Percentiles rank a stretch among this genome's conserved stretches.
These are phyloP conservation scores for Pachyuromys duprasi DNA, from an alignment of 2,797 vertebrate species.

Conservation along the genomic window DNA sequence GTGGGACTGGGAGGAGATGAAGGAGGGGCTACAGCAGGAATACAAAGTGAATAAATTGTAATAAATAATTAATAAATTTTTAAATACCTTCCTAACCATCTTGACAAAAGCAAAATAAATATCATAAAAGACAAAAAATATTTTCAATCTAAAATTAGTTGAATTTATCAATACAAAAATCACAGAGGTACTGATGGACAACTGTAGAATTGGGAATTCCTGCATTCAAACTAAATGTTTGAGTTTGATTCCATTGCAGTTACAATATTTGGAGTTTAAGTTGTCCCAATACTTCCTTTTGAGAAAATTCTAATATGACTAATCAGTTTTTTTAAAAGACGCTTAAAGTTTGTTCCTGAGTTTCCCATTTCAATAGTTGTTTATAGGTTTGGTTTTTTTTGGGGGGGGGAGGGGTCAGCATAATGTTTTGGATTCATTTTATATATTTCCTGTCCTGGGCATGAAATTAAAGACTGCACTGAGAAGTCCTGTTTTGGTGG, in stretches of 20 bases:
- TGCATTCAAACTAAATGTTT: background rate
- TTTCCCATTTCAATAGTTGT: background rate
- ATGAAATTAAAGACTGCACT: background rate
- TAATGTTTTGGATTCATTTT: background rate
- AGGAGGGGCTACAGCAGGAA: too few species aligned
- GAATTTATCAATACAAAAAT: background rate
- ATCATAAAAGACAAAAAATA: background rate
- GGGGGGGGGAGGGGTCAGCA: background rate
- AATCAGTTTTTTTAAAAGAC: background rate
- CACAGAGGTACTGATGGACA: background rate
- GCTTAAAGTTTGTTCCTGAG: background rate
- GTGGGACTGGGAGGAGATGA: too few species aligned
- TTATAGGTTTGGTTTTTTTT: background rate
- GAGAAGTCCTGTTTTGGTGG: background rate
- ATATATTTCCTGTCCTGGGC: background rate
- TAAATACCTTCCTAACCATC: too few species aligned
- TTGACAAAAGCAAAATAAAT: too few species aligned
- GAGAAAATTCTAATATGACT: background rate
- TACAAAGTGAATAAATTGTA: too few species aligned
- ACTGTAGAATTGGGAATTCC: background rate
- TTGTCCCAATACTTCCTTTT: background rate
- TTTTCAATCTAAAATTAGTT: background rate
- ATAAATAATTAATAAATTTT: too few species aligned
- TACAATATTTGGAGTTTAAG: conserved; percentile 42
- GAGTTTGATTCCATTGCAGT: background rate